phyloP scores from a whole-genome alignment of 2,888 invertebrate species.

The Euproctis similis region DNA sequence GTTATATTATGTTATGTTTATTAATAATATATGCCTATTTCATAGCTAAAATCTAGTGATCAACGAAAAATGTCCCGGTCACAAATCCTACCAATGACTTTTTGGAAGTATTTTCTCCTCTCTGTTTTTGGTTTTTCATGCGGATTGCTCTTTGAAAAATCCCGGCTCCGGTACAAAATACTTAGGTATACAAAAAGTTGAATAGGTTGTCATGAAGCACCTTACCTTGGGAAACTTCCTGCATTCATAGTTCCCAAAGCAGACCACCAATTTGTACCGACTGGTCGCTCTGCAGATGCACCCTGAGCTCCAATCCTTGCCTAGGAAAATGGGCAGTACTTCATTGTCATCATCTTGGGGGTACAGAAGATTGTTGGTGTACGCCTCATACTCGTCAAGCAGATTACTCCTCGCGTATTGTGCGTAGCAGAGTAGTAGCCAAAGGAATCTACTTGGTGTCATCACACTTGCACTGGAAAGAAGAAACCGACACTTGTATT shows the following conservation, averaged over 20 bases:
- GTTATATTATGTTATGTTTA: too few relatives aligned
- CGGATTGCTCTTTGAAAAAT: too few relatives aligned
- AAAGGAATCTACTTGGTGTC: slow-evolving; percentile 43
- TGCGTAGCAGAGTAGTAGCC: slow-evolving; percentile 57
- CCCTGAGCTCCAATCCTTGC: slow-evolving; percentile 52
- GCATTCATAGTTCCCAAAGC: slow-evolving; percentile 73
- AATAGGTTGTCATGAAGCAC: too few relatives aligned
- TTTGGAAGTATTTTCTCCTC: too few relatives aligned
- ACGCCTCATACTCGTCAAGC: slow-evolving; percentile 46
- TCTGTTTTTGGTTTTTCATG: too few relatives aligned
- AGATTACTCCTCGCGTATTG: slow-evolving; percentile 44
- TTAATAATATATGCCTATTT: too few relatives aligned
- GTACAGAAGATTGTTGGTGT: slow-evolving; percentile 35
- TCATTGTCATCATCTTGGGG: slow-evolving; percentile 36
- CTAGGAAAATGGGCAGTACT: slow-evolving; percentile 45
- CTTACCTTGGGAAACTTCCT: slow-evolving; percentile 61
- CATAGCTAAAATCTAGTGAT: too few relatives aligned
- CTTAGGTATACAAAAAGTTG: too few relatives aligned
- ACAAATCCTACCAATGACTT: too few relatives aligned
- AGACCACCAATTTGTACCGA: slow-evolving; percentile 48
- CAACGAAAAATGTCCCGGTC: too few relatives aligned
- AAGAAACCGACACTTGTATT: too few relatives aligned
- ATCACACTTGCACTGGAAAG: slow-evolving; percentile 25
- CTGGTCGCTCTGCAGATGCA: slow-evolving; percentile 66
- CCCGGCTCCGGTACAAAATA: too few relatives aligned